Percentiles rank a stretch among this genome's conserved stretches.
Conservation (phyloP, 2,888 invertebrate species). For the Schizotus pectinicornis region DNA sequence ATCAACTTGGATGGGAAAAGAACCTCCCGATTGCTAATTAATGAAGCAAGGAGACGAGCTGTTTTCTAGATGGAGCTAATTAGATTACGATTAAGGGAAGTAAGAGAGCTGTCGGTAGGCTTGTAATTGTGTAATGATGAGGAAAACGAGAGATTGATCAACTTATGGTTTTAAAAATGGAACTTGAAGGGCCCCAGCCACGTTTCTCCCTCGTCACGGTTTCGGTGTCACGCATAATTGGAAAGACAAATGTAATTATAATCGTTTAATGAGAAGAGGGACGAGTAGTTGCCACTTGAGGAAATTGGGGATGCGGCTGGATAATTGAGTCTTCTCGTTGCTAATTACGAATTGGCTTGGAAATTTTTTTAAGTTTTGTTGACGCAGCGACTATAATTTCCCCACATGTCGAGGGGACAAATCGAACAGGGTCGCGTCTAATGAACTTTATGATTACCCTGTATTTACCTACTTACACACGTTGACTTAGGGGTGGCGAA, state of each 20-base stretch:
- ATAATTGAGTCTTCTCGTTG: no score
- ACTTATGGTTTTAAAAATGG: constrained; percentile 45
- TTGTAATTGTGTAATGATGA: constrained; percentile 34
- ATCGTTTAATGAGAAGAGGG: constrained; percentile 50
- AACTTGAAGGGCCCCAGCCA: constrained; percentile 34
- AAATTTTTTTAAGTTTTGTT: no score
- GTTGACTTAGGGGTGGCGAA: constrained; percentile 44
- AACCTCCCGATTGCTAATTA: constrained; percentile 33
- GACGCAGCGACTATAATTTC: constrained; percentile 15
- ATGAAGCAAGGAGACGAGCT: constrained; percentile 33
- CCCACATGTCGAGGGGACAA: constrained; percentile 36
- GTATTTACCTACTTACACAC: constrained; percentile 56
- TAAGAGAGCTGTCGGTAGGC: constrained; percentile 15
- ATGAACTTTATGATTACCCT: constrained; percentile 57
- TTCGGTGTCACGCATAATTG: constrained; percentile 53
- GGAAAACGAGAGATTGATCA: constrained; percentile 43
- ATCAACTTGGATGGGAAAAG: no score
- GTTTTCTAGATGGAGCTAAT: constrained; percentile 26
- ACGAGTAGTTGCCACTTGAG: constrained; percentile 21
- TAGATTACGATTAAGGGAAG: constrained; percentile 30
- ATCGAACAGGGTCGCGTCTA: constrained; percentile 49
- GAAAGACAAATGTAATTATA: constrained; percentile 54
- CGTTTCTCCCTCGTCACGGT: constrained; percentile 43
- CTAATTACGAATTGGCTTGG: no score
- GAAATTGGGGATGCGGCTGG: constrained; percentile 12